These are phyloP conservation scores for Bucorvus abyssinicus DNA, from an alignment of 2,797 vertebrate genomes.

Conservation along the genomic window DNA sequence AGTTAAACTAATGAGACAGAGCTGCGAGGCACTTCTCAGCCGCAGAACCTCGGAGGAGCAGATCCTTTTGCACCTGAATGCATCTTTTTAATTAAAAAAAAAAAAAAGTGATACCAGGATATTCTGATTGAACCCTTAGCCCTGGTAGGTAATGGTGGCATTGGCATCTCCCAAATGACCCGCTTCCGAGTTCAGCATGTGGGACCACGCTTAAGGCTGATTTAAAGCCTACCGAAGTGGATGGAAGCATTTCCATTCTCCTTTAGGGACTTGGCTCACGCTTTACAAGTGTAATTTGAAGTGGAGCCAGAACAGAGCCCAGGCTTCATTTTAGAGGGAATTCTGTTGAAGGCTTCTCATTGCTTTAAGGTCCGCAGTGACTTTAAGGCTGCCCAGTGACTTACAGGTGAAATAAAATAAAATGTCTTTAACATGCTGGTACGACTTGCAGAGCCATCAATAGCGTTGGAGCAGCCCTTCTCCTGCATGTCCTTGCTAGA, in stretches of 20 bases:
- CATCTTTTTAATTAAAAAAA: background rate
- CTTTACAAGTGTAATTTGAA: background rate
- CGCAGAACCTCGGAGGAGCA: background rate
- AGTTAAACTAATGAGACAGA: background rate
- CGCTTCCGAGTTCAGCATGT: accelerated
- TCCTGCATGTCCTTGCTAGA: background rate
- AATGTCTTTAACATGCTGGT: background rate
- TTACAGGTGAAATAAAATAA: background rate
- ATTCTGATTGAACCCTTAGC: background rate
- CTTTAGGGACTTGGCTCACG: background rate
- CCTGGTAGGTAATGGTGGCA: background rate
- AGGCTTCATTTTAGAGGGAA: background rate
- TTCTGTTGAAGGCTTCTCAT: background rate
- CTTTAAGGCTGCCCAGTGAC: background rate
- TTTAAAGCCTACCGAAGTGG: background rate
- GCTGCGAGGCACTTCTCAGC: background rate
- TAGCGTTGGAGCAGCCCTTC: background rate
- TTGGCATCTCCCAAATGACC: background rate
- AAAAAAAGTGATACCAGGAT: background rate
- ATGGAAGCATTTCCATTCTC: background rate
- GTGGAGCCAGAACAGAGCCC: background rate
- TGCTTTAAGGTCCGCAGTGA: background rate
- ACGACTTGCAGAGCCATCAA: background rate
- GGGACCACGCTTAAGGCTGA: background rate
- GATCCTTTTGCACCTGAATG: background rate